Base-by-base conservation (phyloP, 2,113 vertebrate species). In the Dryoscopus gambensis region DNA sequence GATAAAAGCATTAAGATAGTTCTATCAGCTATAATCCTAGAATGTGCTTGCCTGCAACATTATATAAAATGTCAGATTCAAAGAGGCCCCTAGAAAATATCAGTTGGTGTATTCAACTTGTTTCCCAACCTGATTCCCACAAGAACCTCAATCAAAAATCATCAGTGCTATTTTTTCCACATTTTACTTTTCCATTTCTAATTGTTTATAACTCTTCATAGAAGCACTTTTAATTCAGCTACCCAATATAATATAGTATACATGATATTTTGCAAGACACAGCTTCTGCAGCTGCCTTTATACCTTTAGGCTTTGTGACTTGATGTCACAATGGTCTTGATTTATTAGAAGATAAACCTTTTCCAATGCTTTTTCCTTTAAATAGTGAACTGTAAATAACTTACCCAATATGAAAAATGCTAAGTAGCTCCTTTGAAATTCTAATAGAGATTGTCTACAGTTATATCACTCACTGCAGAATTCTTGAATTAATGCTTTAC, bases 341-440 rank as follows among this genome's bases (percentile, higher is more conserved):
- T 89, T 85, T 90, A 85, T 87, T 80, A 77, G 47, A 91, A 77
- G 67, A 95, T 31, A 89, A 95, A 88, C 28, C 31, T 55, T 77
- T 73, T 63, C 76, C 67, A 76, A 62, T 87, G 53, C 14, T 78
- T 95, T 86, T 89, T 90, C 57, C 78, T 85, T 90, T 76, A 89
- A 97, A 92, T 78, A 90, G 84, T 49, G 71, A 96, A 91, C 57
- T 89, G 91, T 95, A 96, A 96, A 96, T 95, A 96, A 95, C 62
- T 60, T 91, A 86, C 64, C 39, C 83, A 56, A 56, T 80, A 87
- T 30, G 62, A 96, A 91, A 96, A 95, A 83, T 70, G 50, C 42
- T 93, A 88, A 93, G 24, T 19, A 90, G 30, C 39, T 73, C 60
- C 70, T 92, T 82, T 96, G 85, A 93, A 96, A 96, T 95, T 94